Evolutionary conservation across 2,888 invertebrate species (phyloP), one percentile per base, ranked within the genome.

Genomic region (Lycophotia porphyrea): DNA sequence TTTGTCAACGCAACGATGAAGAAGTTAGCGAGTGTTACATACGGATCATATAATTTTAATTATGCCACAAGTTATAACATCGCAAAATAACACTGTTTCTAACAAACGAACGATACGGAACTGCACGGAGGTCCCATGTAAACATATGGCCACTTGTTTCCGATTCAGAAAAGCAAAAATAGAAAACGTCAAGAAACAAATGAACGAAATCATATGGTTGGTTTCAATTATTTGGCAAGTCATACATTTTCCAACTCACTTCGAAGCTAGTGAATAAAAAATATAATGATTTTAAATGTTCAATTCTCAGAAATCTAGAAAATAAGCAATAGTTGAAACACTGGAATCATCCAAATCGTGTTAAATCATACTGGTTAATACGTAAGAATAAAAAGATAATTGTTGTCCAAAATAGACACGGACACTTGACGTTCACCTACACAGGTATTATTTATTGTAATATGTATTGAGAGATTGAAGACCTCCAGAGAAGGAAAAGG

Each of bases 171-270:
- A 94, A 94, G 90, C 86, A 92, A 94, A 94, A 91, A 89, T 91
- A 86, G 90, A 94, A 94, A 87, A 89, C 82, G 93, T 93, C 94
- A 94, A 84, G 87, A 92, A 96, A 96, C 95, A 96, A 96, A 92
- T 94, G 95, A 96, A 95, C 82, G 78, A 91, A 95, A 96, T 95
- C 96, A 96, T 96, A 96, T 96, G 96, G 92, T 95, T 91, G 90
- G 91, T 94, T 93, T 94, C 93, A 93, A 93, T 93, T 93, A 92
- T 93, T 94, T 94, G 95, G 94, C 95, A 95, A 95, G 95, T 93
- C 94, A 92, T 91, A 93, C 91, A 93, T 93, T 91, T 91, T 91
- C 91, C 93, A 93, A 91, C 91, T 92, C 89, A 93, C 92, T 92
- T 92, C 92, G 88, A 84, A 87, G 84, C 90, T 91, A 90, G 92